phyloP scores from a whole-genome alignment of 1,140 invertebrate genomes.

The Sarcophaga peregrina region DNA sequence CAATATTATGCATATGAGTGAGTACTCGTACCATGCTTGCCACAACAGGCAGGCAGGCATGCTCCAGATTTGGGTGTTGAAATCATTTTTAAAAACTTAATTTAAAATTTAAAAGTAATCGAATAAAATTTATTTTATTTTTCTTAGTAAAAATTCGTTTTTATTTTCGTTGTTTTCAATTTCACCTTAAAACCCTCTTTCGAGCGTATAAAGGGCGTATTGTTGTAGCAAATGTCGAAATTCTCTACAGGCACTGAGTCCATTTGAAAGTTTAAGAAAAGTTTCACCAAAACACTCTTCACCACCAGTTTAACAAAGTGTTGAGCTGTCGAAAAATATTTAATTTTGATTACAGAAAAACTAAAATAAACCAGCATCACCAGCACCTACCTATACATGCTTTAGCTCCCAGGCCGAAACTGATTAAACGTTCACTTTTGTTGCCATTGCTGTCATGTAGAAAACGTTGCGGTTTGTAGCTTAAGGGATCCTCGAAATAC shows the following conservation, averaged over 20 bases:
- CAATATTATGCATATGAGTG: too few species aligned
- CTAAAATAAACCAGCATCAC: not conserved
- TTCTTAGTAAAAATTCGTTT: not conserved
- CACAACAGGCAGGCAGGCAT: too few species aligned
- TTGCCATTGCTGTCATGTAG: slow-evolving; percentile 39
- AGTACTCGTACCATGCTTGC: too few species aligned
- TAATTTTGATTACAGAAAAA: not conserved
- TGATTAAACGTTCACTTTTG: slow-evolving; percentile 47
- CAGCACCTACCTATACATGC: slow-evolving; percentile 55
- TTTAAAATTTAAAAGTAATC: too few species aligned
- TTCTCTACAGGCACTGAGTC: slow-evolving; percentile 45
- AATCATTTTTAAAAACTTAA: too few species aligned
- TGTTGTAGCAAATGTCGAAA: slow-evolving; percentile 53
- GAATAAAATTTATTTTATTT: too few species aligned
- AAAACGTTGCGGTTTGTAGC: slow-evolving; percentile 71
- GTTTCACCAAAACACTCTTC: slow-evolving; percentile 56
- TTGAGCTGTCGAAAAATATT: slow-evolving; percentile 50
- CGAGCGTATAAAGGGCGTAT: slow-evolving; percentile 54
- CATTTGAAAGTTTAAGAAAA: slow-evolving; percentile 54
- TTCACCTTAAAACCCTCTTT: slow-evolving; percentile 54
- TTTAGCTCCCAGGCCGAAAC: slow-evolving; percentile 55
- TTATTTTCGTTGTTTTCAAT: slow-evolving; percentile 46
- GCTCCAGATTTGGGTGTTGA: too few species aligned
- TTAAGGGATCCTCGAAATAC: slow-evolving; percentile 71
- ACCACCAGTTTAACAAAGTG: slow-evolving; percentile 60